A percentile compares a stretch with the other conserved stretches of the same genome.
phyloP scores from a whole-genome alignment of 2,888 invertebrate species.

The Apamea sordens region DNA sequence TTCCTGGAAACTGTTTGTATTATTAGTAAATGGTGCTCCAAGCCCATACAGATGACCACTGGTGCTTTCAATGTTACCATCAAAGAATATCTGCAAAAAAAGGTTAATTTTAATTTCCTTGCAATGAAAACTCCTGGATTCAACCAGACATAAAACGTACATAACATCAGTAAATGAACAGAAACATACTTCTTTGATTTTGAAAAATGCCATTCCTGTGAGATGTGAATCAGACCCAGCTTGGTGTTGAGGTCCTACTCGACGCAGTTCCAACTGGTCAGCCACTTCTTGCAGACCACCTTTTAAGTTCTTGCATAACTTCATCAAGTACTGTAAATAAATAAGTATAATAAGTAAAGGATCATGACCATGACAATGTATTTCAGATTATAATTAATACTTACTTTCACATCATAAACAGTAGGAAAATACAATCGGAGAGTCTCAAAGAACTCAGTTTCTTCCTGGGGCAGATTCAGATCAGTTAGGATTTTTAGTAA shows the following conservation, averaged over 20 bases:
- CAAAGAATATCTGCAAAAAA: constrained; percentile 96
- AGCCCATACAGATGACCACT: constrained; percentile 99
- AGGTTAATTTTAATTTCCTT: neutral
- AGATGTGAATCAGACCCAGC: constrained; percentile 98
- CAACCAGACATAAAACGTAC: neutral
- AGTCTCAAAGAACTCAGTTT: constrained; percentile 98
- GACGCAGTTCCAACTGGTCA: constrained; percentile 96
- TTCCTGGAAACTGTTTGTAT: constrained; percentile 92
- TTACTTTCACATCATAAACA: constrained; percentile 99
- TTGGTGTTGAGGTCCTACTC: constrained; percentile 99
- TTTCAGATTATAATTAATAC: constrained; percentile 55
- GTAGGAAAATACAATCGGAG: constrained; percentile 98
- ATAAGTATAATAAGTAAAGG: neutral
- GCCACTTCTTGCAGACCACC: constrained; percentile 99
- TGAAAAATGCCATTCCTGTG: constrained; percentile 99
- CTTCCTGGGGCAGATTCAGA: constrained; percentile 97
- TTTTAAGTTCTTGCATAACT: constrained; percentile 99
- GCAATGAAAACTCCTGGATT: neutral
- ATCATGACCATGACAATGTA: neutral
- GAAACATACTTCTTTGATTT: constrained; percentile 79
- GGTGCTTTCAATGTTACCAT: constrained; percentile 99
- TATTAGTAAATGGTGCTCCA: constrained; percentile 95
- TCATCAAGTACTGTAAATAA: constrained; percentile 96
- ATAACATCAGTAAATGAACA: neutral
- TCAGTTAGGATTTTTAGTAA: constrained; percentile 98